phyloP scores from a whole-genome alignment of 2,797 vertebrate genomes.

The Steatocranus sp. region DNA sequence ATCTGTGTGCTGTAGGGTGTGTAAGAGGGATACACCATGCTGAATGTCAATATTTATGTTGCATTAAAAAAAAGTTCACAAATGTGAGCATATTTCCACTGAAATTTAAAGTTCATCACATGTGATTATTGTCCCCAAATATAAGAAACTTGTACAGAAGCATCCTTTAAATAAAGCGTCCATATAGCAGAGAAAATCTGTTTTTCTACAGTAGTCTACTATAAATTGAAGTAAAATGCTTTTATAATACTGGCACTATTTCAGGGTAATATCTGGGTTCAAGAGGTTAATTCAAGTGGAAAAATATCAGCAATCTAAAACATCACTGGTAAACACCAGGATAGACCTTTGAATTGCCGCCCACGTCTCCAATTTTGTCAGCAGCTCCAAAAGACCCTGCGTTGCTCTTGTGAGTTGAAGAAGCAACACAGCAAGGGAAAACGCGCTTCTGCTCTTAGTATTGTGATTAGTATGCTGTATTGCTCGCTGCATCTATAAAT shows the following conservation, averaged over 20 bases:
- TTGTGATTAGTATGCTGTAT: constrained; percentile 9
- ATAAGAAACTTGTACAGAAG: neutral
- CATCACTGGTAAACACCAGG: neutral
- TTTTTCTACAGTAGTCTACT: neutral
- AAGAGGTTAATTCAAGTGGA: neutral
- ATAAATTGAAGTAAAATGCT: neutral
- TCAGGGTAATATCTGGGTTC: neutral
- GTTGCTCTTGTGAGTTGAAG: neutral
- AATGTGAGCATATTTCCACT: neutral
- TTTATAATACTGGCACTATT: neutral
- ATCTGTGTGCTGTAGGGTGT: neutral
- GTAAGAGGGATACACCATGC: neutral
- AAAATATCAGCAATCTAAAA: neutral
- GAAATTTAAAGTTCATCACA: neutral
- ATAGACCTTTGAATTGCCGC: neutral
- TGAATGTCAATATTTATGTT: neutral
- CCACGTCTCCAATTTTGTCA: neutral
- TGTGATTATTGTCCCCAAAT: neutral
- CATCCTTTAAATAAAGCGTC: neutral
- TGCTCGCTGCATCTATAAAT: neutral
- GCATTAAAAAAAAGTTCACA: neutral
- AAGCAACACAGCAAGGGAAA: neutral
- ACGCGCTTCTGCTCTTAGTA: neutral
- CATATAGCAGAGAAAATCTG: neutral
- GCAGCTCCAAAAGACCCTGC: neutral